These are phyloP conservation scores for Elegia similella DNA, from an alignment of 2,888 invertebrate species.

Conservation along the genomic window DNA sequence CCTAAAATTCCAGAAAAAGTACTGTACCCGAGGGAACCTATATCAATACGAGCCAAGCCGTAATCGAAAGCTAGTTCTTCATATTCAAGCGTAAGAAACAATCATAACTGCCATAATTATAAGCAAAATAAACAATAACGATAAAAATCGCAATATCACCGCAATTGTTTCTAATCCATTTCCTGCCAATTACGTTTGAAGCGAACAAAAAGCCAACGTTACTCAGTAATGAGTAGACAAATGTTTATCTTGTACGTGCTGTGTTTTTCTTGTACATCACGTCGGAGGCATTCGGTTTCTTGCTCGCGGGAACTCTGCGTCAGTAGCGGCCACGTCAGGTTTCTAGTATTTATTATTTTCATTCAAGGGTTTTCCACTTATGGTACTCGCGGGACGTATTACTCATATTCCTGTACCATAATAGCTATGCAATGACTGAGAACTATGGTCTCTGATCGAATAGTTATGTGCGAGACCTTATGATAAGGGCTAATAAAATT, in stretches of 20 bases:
- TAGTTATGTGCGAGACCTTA: too few species aligned
- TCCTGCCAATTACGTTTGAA: constrained; percentile 9
- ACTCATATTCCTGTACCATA: not conserved
- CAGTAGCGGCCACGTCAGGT: constrained; percentile 42
- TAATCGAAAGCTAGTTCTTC: too few species aligned
- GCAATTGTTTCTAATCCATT: constrained; percentile 13
- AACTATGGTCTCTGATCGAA: too few species aligned
- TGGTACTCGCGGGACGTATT: constrained; percentile 25
- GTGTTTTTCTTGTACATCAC: constrained; percentile 40
- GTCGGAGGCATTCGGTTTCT: constrained; percentile 41
- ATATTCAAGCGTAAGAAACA: too few species aligned
- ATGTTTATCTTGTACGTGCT: constrained; percentile 19
- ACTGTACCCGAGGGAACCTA: too few species aligned
- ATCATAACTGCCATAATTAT: not conserved
- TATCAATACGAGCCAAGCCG: too few species aligned
- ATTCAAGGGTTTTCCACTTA: constrained; percentile 60
- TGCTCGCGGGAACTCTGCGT: constrained; percentile 39
- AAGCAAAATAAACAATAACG: constrained; percentile 39
- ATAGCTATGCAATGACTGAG: not conserved
- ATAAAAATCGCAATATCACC: constrained; percentile 23
- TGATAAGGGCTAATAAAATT: too few species aligned
- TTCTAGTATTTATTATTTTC: constrained; percentile 60
- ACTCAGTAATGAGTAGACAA: constrained; percentile 15
- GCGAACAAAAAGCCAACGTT: constrained; percentile 4
- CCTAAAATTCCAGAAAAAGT: too few species aligned